Evolutionary conservation across 2,888 invertebrate species (phyloP), one percentile per base, ranked within the genome.

Genomic region (Hirtodrosophila cameraria): DNA sequence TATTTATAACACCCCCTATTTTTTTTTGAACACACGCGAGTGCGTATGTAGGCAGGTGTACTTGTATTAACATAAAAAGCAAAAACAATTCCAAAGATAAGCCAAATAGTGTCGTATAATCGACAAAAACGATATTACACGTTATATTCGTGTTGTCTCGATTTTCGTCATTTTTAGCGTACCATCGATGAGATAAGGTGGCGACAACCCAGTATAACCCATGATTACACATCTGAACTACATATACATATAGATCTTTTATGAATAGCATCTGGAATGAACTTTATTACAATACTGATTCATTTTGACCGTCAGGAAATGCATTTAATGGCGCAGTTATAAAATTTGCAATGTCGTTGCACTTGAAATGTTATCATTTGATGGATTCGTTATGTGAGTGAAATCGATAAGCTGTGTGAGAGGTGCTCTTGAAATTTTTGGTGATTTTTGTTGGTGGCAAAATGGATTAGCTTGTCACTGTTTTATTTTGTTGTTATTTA

Each of bases 1-100:
- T 86, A 81, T 77, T 84, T 82, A 82, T 74, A 78, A 64, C 75
- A 59, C 31, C 43, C 8, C 18, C 15, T 18, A n/a, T 5, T 7
- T n/a, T n/a, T n/a, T n/a, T n/a, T n/a, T n/a, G n/a, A n/a, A 20
- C 27, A 23, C 9, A 33, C 5, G 38, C 28, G 13, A 20, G 20
- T 30, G 25, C 38, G 42, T 46, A 49, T 25, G 20, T 27, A 4
- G 45, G 18, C 18, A 25, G 23, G 25, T 38, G 57, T 57, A 72
- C 67, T 72, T 38, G 57, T 57, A 72, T 72, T 72, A 57, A 70
- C 73, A 70, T 72, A 72, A 70, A 72, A 72, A 30, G 27, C 48
- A 72, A 61, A 39, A 66, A 81, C 58, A 74, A 69, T 25, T 39
- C 31, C 2, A 7, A 2, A 65, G 82, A 85, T 80, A 82, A 85